A percentile compares a stretch with the other conserved stretches of the same genome.
Evolutionary conservation across 2,797 vertebrate genomes (phyloP).

Genomic region (Anabas testudineus): DNA sequence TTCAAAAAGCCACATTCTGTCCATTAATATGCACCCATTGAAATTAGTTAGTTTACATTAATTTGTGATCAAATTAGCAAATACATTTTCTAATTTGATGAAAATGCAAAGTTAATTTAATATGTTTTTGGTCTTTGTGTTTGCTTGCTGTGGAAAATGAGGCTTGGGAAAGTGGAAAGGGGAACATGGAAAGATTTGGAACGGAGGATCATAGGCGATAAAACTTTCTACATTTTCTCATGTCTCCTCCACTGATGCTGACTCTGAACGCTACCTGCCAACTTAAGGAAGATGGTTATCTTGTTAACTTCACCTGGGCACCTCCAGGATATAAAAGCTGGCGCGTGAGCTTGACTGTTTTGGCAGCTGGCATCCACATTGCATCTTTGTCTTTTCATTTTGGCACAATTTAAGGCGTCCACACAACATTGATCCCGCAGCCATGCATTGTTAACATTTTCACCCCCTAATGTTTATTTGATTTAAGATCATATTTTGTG

Average conservation of each 20-base stretch:
- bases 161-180: too few species aligned
- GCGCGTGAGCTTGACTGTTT: background rate
- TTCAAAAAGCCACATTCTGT: background rate
- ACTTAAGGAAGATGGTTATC: background rate
- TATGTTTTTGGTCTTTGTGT: background rate
- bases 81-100: background rate
- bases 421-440: background rate
- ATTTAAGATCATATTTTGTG: background rate
- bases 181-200: background rate
- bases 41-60: background rate
- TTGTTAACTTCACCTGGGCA: slow-evolving; percentile 26
- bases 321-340: background rate
- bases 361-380: background rate
- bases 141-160: too few species aligned
- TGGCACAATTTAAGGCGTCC: background rate
- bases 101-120: background rate
- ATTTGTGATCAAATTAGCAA: background rate
- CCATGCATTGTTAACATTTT: background rate
- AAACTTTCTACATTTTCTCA: background rate
- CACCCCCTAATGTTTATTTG: slow-evolving; percentile 11
- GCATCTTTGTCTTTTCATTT: background rate
- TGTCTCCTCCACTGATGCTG: background rate
- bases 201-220: background rate
- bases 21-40: background rate
- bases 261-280: background rate